A percentile compares a stretch with the other conserved stretches of the same genome.
These are phyloP conservation scores for Ammodramus savannarum DNA, from an alignment of 2,113 vertebrate species.

Conservation along the genomic window DNA sequence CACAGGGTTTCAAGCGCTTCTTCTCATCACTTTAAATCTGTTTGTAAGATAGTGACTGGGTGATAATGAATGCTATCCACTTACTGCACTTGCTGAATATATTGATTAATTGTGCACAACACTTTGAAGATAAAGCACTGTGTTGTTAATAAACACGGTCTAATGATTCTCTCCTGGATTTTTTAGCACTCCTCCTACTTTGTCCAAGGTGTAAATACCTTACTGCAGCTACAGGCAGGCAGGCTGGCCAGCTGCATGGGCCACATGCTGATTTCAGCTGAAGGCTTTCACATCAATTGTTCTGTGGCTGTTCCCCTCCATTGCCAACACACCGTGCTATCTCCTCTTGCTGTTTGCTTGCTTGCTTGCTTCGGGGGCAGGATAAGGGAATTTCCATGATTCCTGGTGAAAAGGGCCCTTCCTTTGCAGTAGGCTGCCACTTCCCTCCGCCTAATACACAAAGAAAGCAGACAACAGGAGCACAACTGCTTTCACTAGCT, in stretches of 20 bases:
- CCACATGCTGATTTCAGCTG: constrained; percentile 28
- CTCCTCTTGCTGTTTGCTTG: constrained; percentile 44
- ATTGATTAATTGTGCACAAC: not conserved
- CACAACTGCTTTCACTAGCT: constrained; percentile 15
- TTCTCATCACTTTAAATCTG: not conserved
- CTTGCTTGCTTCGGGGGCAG: not conserved
- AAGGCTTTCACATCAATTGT: constrained; percentile 31
- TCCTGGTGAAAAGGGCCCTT: constrained; percentile 37
- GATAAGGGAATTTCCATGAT: constrained; percentile 49
- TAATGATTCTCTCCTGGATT: not conserved
- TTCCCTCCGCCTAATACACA: constrained; percentile 29
- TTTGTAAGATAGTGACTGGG: not conserved
- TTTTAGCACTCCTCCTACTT: constrained; percentile 6
- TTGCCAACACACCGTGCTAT: not conserved
- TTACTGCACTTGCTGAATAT: not conserved
- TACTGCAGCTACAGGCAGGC: not conserved
- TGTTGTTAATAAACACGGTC: constrained; percentile 33
- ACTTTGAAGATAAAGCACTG: constrained; percentile 32
- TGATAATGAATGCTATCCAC: constrained; percentile 44
- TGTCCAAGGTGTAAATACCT: constrained; percentile 32
- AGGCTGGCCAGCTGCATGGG: not conserved
- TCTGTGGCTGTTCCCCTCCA: not conserved
- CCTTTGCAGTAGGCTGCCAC: constrained; percentile 33
- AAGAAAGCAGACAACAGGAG: constrained; percentile 36
- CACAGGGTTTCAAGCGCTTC: not conserved